Conservation (phyloP, 2,113 vertebrate genomes). For the Ceratotherium simum region DNA sequence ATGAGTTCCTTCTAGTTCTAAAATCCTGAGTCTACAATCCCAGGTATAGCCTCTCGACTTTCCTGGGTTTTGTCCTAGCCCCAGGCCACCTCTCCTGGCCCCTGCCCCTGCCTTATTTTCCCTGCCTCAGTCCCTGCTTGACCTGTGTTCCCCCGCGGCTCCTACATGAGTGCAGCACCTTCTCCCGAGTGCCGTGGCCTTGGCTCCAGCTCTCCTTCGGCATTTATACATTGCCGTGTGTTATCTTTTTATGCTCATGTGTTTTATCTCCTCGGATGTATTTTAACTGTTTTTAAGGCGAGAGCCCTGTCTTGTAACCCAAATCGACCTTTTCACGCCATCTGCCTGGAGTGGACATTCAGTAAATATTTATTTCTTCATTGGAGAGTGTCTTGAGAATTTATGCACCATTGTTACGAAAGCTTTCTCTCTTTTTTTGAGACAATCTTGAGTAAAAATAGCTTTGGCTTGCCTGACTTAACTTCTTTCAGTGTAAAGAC, state of each 20-base stretch:
- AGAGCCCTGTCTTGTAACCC: not conserved
- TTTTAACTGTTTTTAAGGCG: not conserved
- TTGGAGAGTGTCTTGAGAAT: not conserved
- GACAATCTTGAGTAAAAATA: not conserved
- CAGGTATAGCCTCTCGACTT: not conserved
- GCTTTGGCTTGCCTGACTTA: not conserved
- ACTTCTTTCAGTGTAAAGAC: constrained; percentile 13
- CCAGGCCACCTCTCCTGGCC: not conserved
- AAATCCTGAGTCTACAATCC: not conserved
- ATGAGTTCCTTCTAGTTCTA: constrained; percentile 11
- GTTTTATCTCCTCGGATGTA: not conserved
- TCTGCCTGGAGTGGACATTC: not conserved
- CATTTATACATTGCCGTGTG: not conserved
- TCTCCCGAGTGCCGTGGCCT: not conserved
- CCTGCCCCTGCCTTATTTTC: not conserved
- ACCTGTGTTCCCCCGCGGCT: not conserved
- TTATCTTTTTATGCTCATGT: not conserved
- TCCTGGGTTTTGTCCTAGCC: not conserved
- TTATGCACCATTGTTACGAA: not conserved
- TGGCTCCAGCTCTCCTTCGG: not conserved
- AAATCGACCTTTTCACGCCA: not conserved
- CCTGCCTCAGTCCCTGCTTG: not conserved
- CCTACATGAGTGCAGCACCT: not conserved
- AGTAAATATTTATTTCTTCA: constrained; percentile 39
- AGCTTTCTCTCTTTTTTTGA: not conserved